Evolutionary conservation across 1,140 invertebrate species (phyloP).

Genomic region (Brachionus paranguensis): DNA sequence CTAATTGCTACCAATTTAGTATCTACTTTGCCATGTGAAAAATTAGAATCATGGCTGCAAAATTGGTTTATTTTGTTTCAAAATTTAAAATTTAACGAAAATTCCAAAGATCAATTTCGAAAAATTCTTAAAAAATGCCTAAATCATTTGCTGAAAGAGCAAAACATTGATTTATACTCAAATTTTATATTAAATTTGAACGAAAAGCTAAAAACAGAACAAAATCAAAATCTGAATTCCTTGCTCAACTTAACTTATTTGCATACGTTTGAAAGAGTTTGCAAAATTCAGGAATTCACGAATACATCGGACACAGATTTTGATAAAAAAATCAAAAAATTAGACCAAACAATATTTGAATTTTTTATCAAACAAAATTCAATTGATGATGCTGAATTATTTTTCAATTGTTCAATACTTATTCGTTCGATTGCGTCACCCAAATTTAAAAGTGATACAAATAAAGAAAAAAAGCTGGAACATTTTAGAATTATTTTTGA

Average conservation of each 20-base stretch:
- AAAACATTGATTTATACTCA: not conserved
- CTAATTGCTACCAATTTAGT: not conserved
- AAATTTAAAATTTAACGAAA: not conserved
- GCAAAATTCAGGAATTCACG: not conserved
- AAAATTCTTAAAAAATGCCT: not conserved
- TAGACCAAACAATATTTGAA: not conserved
- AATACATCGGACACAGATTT: not conserved
- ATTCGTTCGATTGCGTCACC: not conserved
- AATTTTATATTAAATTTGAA: not conserved
- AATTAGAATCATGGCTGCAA: constrained; percentile 10
- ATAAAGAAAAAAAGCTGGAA: not conserved
- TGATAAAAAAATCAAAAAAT: not conserved
- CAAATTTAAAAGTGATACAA: not conserved
- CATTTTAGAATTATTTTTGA: not conserved
- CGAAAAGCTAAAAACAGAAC: not conserved
- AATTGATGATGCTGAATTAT: not conserved
- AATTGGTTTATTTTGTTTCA: not conserved
- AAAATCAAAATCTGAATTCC: not conserved
- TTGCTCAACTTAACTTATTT: not conserved
- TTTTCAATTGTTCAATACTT: not conserved
- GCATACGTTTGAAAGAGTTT: not conserved
- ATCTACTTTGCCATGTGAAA: not conserved
- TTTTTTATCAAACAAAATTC: not conserved
- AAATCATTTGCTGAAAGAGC: not conserved
- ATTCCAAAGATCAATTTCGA: not conserved